Base-by-base conservation (phyloP, 2,797 vertebrate species). In the Rhinatrema bivittatum region DNA sequence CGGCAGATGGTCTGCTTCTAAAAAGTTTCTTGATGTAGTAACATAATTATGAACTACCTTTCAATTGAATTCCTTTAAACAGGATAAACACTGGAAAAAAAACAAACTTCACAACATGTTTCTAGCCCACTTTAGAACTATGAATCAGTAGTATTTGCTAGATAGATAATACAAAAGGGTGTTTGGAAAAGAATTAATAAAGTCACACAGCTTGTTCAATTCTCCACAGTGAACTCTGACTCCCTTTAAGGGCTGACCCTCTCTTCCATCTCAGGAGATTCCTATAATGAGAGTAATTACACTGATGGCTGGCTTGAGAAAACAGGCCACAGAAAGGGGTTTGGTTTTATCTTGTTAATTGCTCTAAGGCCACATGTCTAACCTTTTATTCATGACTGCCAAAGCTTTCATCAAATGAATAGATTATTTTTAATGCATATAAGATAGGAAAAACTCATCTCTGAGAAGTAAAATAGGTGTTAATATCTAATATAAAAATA, bases 281-380 rank as follows among this genome's bases (percentile, higher is more conserved):
- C 42, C 27, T 57, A 15, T 53, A 68, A 65, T 56, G 19, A 56
- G 17, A 18, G 36, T 67, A 72, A 63, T 68, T 70, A 41, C 20
- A 56, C 24, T 61, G 42, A 59, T 40, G 35, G 19, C 39, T 70
- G 43, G 41, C 43, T 21, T 44, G 42, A 66, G 47, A 65, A 74
- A 69, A 63, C 9, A 66, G 33, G 32, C 13, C 30, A 60, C 28
- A 39, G 36, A 54, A 65, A 50, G 11, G 42, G 25, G n/a, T 29
- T 71, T 42, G 62, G 39, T 68, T 37, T 53, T 40, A 62, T 60
- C 65, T 41, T 55, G 8, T 54, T 74, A 70, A 68, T 68, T 62
- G 42, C 26, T 68, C 24, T 36, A 47, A 67, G 46, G 67, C 64
- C 70, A 62, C 23, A 44, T 65, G 20, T 24, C 39, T 58, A 37